These are phyloP conservation scores for Cyprinodon variegatus DNA, from an alignment of 2,113 vertebrate species.

Conservation along the genomic window DNA sequence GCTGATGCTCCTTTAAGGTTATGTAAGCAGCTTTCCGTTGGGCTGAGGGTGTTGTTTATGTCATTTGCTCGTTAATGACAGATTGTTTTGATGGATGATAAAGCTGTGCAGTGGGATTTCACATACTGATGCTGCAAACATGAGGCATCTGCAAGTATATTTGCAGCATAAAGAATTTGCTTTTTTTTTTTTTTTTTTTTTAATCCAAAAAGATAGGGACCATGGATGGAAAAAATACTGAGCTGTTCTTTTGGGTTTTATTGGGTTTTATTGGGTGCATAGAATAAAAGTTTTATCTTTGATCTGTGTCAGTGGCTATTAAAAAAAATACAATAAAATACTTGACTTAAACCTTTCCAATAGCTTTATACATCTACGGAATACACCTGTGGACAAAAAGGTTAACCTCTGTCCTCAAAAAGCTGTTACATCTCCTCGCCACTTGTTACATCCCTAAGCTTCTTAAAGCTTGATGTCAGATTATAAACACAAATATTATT, in stretches of 20 bases:
- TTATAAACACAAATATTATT: no score
- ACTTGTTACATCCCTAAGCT: no score
- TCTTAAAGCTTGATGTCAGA: no score
- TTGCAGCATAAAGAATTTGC: not conserved
- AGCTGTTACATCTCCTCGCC: no score
- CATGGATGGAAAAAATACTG: not conserved
- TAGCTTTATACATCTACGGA: constrained; percentile 36
- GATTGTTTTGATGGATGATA: constrained; percentile 23
- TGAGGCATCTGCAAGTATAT: constrained; percentile 9
- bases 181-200: not conserved
- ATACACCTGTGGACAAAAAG: not conserved
- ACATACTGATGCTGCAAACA: constrained; percentile 19
- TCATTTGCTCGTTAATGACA: not conserved
- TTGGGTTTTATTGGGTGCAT: not conserved
- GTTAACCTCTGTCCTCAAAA: not conserved
- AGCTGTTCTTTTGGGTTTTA: not conserved
- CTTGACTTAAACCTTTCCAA: constrained; percentile 18
- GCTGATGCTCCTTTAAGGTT: constrained; percentile 10
- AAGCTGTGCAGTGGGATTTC: constrained; percentile 23
- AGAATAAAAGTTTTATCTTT: not conserved
- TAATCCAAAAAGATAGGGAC: not conserved
- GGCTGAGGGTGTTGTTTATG: constrained; percentile 21
- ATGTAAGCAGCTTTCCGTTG: constrained; percentile 18
- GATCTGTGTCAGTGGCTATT: not conserved
- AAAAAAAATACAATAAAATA: not conserved